Evolutionary conservation across 2,888 invertebrate species (phyloP).

Genomic region (Eupithecia dodoneata): DNA sequence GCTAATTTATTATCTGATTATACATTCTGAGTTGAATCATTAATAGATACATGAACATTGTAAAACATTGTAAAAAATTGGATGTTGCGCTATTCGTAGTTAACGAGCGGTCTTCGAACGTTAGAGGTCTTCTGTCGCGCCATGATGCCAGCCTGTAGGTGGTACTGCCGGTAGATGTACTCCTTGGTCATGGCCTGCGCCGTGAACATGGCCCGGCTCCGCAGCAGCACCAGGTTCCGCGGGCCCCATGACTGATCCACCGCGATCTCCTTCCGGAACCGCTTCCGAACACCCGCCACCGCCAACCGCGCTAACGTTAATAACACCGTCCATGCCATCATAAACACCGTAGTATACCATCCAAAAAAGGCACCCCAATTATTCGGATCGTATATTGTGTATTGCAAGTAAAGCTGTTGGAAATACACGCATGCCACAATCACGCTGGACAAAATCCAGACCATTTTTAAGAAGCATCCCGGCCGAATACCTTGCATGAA

Average conservation of each 20-base stretch:
- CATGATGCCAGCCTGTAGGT: slow-evolving; percentile 71
- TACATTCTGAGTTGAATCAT: slow-evolving; percentile 15
- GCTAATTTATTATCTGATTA: slow-evolving; percentile 27
- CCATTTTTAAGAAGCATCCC: slow-evolving; percentile 58
- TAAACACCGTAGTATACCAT: slow-evolving; percentile 41
- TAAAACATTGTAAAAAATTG: not conserved
- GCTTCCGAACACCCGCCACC: slow-evolving; percentile 51
- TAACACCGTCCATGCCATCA: slow-evolving; percentile 34
- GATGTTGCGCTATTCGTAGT: slow-evolving; percentile 5
- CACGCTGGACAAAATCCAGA: slow-evolving; percentile 57
- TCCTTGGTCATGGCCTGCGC: slow-evolving; percentile 82
- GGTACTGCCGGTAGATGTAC: slow-evolving; percentile 78
- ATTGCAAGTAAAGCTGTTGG: slow-evolving; percentile 45
- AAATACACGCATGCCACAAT: slow-evolving; percentile 55
- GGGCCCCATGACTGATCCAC: slow-evolving; percentile 72
- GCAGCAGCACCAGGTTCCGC: slow-evolving; percentile 59
- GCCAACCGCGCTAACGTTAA: slow-evolving; percentile 47
- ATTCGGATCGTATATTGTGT: not conserved
- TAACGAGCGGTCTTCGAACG: slow-evolving; percentile 41
- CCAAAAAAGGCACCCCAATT: slow-evolving; percentile 36
- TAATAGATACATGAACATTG: slow-evolving; percentile 4
- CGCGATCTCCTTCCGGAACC: slow-evolving; percentile 46
- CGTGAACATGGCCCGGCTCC: slow-evolving; percentile 77
- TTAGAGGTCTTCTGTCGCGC: slow-evolving; percentile 65
- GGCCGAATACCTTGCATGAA: slow-evolving; percentile 77